Conservation (phyloP, 2,797 vertebrate species). For the Merluccius polli region DNA sequence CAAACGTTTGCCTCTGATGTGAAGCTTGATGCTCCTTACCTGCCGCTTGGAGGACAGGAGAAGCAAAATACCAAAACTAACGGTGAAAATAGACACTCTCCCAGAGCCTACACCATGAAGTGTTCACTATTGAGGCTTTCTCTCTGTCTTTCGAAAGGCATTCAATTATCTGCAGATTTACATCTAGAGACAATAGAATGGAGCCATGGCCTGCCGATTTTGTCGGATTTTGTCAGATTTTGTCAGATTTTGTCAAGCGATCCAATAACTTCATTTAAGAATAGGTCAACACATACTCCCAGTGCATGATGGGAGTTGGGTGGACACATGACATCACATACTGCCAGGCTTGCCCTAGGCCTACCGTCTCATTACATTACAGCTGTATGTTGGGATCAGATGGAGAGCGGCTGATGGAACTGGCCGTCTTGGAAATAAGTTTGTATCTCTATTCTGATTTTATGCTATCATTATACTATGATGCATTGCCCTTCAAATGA, state of each 20-base stretch:
- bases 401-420: neutral
- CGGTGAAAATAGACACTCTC: neutral
- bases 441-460: slow-evolving; percentile 34
- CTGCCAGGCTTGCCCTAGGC: too few species aligned
- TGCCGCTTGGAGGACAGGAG: neutral
- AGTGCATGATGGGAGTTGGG: neutral
- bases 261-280: neutral
- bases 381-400: neutral
- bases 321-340: neutral
- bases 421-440: neutral
- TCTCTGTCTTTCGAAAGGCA: too few species aligned
- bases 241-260: neutral
- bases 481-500: neutral
- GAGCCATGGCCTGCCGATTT: neutral
- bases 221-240: too few species aligned
- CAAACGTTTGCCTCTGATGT: neutral
- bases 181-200: neutral
- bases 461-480: neutral
- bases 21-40: neutral
- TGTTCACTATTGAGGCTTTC: neutral
- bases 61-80: neutral
- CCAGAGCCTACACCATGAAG: neutral
- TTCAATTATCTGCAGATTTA: neutral
- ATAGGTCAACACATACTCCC: neutral
- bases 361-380: neutral